These are phyloP conservation scores for Mesocricetus auratus DNA, from an alignment of 2,113 vertebrate genomes.

Conservation along the genomic window DNA sequence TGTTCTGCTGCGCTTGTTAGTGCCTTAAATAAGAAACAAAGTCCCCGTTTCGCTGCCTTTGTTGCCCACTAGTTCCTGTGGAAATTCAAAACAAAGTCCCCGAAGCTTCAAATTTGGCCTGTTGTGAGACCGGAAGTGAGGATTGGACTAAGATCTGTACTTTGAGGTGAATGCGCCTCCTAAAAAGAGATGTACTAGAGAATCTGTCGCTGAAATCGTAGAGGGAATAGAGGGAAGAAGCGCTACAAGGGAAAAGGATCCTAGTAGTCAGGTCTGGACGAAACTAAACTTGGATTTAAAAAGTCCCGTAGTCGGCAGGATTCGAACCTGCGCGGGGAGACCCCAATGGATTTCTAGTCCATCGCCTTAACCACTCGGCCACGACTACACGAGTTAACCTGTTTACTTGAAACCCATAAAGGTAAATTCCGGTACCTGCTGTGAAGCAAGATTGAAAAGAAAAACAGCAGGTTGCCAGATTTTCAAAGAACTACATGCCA, in stretches of 20 bases:
- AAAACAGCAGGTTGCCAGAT: neutral
- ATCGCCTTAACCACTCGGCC: conserved; percentile 87
- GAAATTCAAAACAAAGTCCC: neutral
- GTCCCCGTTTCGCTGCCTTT: neutral
- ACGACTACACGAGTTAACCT: conserved; percentile 43
- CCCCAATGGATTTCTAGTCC: conserved; percentile 96
- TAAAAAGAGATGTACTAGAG: neutral
- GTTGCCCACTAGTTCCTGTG: neutral
- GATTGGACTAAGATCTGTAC: neutral
- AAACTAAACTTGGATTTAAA: neutral
- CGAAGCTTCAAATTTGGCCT: neutral
- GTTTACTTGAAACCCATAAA: neutral
- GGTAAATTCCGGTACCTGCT: neutral
- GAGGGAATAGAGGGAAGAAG: too few relatives aligned
- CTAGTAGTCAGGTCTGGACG: neutral
- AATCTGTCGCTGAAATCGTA: neutral
- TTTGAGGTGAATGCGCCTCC: neutral
- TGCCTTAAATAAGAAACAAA: neutral
- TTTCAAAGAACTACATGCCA: neutral
- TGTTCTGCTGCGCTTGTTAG: too few relatives aligned
- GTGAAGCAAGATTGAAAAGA: neutral
- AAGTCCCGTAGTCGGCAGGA: conserved; percentile 82
- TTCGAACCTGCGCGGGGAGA: conserved; percentile 96
- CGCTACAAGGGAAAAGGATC: neutral
- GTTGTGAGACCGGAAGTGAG: neutral